phyloP scores from a whole-genome alignment of 2,888 invertebrate species.

The Microdon myrmicae region DNA sequence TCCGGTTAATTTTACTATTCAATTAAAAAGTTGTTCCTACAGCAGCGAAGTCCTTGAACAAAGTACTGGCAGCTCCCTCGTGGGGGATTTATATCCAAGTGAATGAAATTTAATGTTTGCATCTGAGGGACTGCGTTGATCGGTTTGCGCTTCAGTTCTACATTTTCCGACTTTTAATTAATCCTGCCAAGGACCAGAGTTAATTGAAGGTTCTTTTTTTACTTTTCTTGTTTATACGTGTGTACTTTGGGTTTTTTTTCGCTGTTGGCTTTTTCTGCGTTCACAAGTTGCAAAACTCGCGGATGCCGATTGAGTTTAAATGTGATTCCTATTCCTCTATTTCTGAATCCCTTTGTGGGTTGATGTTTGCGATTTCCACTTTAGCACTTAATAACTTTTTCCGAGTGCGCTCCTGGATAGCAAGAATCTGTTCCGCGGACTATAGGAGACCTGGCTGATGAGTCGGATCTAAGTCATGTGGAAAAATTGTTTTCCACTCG shows the following conservation, averaged over 20 bases:
- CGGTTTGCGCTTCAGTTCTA: conserved; percentile 26
- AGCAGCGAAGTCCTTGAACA: neutral
- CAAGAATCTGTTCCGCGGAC: neutral
- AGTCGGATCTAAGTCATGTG: conserved; percentile 45
- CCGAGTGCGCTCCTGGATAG: conserved; percentile 14
- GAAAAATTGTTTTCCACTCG: conserved; percentile 53
- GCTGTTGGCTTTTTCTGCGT: neutral
- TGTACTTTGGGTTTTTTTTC: neutral
- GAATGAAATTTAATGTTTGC: conserved; percentile 36
- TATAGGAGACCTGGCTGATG: conserved; percentile 11
- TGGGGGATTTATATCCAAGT: conserved; percentile 21
- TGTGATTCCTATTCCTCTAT: neutral
- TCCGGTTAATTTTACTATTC: conserved; percentile 41
- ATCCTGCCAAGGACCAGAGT: conserved; percentile 46
- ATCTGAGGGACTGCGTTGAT: conserved; percentile 13
- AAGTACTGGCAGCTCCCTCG: conserved; percentile 13
- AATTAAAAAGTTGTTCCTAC: neutral
- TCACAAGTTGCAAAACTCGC: conserved; percentile 32
- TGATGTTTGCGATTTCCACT: conserved; percentile 38
- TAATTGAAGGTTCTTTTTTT: conserved; percentile 29
- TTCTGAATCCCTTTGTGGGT: conserved; percentile 4
- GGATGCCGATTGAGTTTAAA: conserved; percentile 16
- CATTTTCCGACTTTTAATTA: conserved; percentile 32
- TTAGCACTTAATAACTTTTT: conserved; percentile 51
- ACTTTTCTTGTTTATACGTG: no score